A percentile compares a stretch with the other conserved stretches of the same genome.
phyloP scores from a whole-genome alignment of 2,888 invertebrate genomes.

The Drosophila quasianomalipes region DNA sequence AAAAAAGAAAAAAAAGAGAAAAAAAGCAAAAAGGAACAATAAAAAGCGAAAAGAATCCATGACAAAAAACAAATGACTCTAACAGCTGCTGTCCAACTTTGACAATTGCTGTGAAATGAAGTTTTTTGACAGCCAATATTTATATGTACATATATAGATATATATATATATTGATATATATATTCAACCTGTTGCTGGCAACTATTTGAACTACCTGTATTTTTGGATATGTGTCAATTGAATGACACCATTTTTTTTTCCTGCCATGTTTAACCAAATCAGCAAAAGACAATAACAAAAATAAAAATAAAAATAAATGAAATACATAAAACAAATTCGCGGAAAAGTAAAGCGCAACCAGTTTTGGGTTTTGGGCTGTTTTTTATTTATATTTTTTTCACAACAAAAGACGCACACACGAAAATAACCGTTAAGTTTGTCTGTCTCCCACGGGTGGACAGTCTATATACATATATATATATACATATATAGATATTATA shows the following conservation, averaged over 20 bases:
- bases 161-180: background rate
- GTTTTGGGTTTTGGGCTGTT: slow-evolving; percentile 45
- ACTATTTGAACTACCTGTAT: slow-evolving; percentile 28
- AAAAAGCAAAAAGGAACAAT: background rate
- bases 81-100: background rate
- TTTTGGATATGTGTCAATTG: slow-evolving; percentile 66
- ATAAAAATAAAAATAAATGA: slow-evolving; percentile 24
- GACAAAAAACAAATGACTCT: background rate
- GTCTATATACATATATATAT: slow-evolving; percentile 5
- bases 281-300: slow-evolving; percentile 40
- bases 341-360: slow-evolving; percentile 61
- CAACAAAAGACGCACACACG: slow-evolving; percentile 25
- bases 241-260: slow-evolving; percentile 58
- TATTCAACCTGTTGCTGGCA: slow-evolving; percentile 34
- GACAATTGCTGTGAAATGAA: background rate
- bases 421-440: slow-evolving; percentile 62
- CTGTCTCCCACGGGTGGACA: slow-evolving; percentile 29
- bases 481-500: slow-evolving; percentile 14
- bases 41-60: background rate
- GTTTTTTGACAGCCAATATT: background rate
- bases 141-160: no score
- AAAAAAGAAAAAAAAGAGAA: background rate
- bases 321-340: slow-evolving; percentile 46
- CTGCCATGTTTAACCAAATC: slow-evolving; percentile 57
- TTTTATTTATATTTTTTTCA: slow-evolving; percentile 36